Evolutionary conservation across 1,140 invertebrate genomes (phyloP).

Genomic region (Tetranychus cinnabarinus): DNA sequence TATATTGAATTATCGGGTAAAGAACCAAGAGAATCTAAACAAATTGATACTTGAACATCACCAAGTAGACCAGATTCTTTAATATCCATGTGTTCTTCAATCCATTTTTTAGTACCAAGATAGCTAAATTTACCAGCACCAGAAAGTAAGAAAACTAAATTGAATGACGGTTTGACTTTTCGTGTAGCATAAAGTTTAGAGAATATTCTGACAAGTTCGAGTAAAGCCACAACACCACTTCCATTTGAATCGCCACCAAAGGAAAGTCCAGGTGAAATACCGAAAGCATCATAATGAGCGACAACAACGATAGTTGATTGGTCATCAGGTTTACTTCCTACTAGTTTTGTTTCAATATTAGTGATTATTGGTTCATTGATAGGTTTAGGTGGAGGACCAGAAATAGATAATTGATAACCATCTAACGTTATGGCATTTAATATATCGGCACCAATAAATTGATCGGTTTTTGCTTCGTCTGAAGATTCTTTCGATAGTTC

Average conservation of each 20-base stretch:
- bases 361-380: constrained; percentile 54
- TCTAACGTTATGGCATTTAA: constrained; percentile 48
- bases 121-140: constrained; percentile 88
- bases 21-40: constrained; percentile 55
- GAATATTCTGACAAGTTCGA: constrained; percentile 71
- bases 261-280: constrained; percentile 59
- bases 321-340: constrained; percentile 47
- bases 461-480: constrained; percentile 26
- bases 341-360: constrained; percentile 56
- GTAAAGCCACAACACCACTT: constrained; percentile 61
- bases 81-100: constrained; percentile 75
- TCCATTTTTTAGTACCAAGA: constrained; percentile 82
- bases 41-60: constrained; percentile 64
- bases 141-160: constrained; percentile 69
- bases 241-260: constrained; percentile 77
- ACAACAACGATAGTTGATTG: constrained; percentile 64
- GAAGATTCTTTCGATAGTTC: constrained; percentile 34
- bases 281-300: constrained; percentile 76
- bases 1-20: constrained; percentile 29
- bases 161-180: constrained; percentile 53
- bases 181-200: constrained; percentile 63
- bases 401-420: constrained; percentile 63
- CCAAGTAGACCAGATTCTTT: constrained; percentile 29
- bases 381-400: constrained; percentile 37
- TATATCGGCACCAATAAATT: constrained; percentile 31